phyloP scores from a whole-genome alignment of 2,797 vertebrate species.

The Nannoperca obscura region DNA sequence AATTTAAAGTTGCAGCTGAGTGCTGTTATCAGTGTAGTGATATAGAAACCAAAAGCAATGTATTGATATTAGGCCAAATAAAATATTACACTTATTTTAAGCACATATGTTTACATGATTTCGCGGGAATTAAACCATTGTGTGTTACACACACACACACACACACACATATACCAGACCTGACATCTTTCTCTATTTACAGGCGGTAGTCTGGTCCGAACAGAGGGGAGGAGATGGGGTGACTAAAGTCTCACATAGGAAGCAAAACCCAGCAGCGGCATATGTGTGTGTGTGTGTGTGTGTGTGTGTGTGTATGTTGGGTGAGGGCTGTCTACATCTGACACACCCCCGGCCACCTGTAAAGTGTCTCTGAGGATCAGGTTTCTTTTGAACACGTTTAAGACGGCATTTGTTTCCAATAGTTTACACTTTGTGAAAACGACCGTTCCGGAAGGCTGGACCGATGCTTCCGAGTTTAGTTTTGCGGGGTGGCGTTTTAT shows the following conservation, averaged over 20 bases:
- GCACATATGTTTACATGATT: neutral
- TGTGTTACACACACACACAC: neutral
- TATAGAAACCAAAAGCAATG: neutral
- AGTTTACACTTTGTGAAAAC: slow-evolving; percentile 78
- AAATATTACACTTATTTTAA: neutral
- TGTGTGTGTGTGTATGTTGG: slow-evolving; percentile 23
- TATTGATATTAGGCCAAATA: neutral
- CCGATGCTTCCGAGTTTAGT: slow-evolving; percentile 60
- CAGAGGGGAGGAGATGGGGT: slow-evolving; percentile 9
- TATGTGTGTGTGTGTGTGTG: slow-evolving; percentile 21
- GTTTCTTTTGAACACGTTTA: slow-evolving; percentile 84
- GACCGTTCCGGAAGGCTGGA: slow-evolving; percentile 69
- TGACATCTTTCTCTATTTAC: slow-evolving; percentile 40
- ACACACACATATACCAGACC: slow-evolving; percentile 16
- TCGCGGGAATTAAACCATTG: neutral
- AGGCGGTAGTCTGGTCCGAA: slow-evolving; percentile 40
- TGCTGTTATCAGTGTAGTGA: neutral
- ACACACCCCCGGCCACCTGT: slow-evolving; percentile 78
- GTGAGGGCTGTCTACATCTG: slow-evolving; percentile 43
- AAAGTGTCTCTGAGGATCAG: slow-evolving; percentile 77
- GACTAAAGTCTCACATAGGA: slow-evolving; percentile 44
- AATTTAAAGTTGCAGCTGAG: neutral
- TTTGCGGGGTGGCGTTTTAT: slow-evolving; percentile 64
- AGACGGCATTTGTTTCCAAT: slow-evolving; percentile 79
- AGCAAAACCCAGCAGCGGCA: slow-evolving; percentile 52